Evolutionary conservation across 2,113 vertebrate species (phyloP).

Genomic region (Tapirus terrestris): DNA sequence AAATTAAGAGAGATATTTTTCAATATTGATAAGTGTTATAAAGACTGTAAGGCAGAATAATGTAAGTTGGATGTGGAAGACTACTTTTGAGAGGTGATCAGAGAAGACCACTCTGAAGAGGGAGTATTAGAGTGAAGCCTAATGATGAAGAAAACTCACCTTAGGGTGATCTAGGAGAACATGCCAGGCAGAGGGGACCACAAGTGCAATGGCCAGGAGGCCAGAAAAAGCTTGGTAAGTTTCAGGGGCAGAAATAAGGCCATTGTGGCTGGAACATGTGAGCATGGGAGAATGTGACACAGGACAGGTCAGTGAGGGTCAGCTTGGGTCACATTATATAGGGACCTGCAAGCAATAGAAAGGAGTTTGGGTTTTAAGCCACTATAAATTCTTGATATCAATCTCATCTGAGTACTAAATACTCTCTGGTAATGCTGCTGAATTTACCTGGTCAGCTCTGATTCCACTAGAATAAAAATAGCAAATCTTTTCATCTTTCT

Average conservation of each 20-base stretch:
- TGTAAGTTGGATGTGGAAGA: accelerated
- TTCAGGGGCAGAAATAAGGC: background rate
- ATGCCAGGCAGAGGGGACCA: background rate
- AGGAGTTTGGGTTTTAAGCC: background rate
- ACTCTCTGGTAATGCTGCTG: background rate
- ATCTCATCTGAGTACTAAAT: background rate
- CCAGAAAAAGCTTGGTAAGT: background rate
- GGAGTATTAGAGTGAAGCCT: background rate
- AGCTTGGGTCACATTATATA: background rate
- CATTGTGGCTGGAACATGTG: background rate
- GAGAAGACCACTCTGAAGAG: background rate
- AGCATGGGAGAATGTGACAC: background rate
- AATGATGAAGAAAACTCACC: background rate
- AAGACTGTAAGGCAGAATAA: background rate
- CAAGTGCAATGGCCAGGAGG: background rate
- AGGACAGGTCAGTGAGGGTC: background rate
- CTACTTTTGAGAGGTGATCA: background rate
- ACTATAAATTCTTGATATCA: background rate
- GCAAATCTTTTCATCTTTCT: background rate
- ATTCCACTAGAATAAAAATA: background rate
- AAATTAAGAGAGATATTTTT: background rate
- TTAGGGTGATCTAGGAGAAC: background rate
- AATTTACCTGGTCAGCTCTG: background rate
- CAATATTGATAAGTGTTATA: background rate
- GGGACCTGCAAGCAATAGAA: background rate